Percentiles rank a stretch among this genome's conserved stretches.
Conservation (phyloP, 2,797 vertebrate genomes). For the Semaprochilodus insignis region DNA sequence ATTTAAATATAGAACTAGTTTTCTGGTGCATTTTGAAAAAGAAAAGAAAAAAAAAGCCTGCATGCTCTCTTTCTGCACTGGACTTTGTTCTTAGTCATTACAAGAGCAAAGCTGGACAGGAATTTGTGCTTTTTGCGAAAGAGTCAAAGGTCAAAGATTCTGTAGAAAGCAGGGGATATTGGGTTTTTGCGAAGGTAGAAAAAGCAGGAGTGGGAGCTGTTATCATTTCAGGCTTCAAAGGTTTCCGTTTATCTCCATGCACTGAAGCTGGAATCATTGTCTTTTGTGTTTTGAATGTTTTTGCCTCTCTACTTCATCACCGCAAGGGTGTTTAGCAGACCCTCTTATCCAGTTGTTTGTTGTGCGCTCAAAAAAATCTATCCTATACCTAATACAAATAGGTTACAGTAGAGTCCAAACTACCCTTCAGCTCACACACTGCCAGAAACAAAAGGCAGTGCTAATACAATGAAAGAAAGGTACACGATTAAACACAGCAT, state of each 20-base stretch:
- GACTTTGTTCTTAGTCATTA: background rate
- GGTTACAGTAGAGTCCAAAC: too few species aligned
- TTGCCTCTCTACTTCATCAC: background rate
- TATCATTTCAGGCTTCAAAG: background rate
- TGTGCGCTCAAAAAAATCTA: too few species aligned
- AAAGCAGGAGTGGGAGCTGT: background rate
- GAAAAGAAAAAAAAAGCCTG: background rate
- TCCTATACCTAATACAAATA: too few species aligned
- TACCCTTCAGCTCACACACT: too few species aligned
- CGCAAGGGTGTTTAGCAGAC: too few species aligned
- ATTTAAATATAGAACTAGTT: too few species aligned
- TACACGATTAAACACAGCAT: too few species aligned
- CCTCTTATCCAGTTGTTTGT: too few species aligned
- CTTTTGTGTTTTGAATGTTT: background rate
- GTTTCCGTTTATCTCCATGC: background rate
- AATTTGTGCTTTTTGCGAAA: background rate
- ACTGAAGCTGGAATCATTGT: background rate
- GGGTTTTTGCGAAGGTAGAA: background rate
- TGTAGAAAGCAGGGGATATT: background rate
- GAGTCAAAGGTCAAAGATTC: slow-evolving; percentile 22
- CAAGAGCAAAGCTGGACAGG: background rate
- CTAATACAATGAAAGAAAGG: too few species aligned
- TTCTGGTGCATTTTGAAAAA: too few species aligned
- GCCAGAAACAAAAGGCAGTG: too few species aligned
- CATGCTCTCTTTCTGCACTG: background rate